These are phyloP conservation scores for Apteryx mantelli DNA, from an alignment of 2,113 vertebrate genomes.

Conservation along the genomic window DNA sequence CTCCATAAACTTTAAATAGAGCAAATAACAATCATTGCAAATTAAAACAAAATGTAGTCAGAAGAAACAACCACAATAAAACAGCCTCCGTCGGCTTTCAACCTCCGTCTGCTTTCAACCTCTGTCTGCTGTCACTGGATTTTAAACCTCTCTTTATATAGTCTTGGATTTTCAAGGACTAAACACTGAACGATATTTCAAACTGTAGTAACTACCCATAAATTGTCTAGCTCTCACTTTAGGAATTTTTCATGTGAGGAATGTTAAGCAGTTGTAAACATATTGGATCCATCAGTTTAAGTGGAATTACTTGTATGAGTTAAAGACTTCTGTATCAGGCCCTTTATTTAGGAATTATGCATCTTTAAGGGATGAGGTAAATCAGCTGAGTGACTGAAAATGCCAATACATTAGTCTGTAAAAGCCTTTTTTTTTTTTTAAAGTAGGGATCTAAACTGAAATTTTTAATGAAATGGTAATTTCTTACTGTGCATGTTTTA, in stretches of 20 bases:
- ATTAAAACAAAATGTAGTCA: constrained; percentile 54
- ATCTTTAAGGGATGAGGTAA: not conserved
- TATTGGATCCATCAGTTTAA: not conserved
- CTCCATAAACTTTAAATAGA: constrained; percentile 33
- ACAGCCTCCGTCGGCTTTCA: constrained; percentile 28
- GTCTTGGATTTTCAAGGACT: constrained; percentile 15
- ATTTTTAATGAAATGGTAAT: not conserved
- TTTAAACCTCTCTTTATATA: constrained; percentile 38
- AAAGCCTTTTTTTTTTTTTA: not conserved
- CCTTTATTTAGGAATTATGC: not conserved
- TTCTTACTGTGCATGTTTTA: not conserved
- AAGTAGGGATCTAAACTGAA: not conserved
- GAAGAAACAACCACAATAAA: constrained; percentile 51
- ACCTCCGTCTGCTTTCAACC: constrained; percentile 20
- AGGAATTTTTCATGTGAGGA: constrained; percentile 28
- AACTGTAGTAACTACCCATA: constrained; percentile 20
- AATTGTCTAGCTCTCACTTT: constrained; percentile 35
- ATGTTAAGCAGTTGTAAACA: not conserved
- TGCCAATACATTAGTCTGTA: not conserved
- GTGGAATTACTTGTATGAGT: not conserved
- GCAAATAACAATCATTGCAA: constrained; percentile 29
- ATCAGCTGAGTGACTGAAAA: not conserved
- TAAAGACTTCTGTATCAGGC: not conserved
- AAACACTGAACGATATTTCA: constrained; percentile 26
- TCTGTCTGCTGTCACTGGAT: constrained; percentile 13